Conservation (phyloP, 2,113 vertebrate species). For the Prionailurus bengalensis region DNA sequence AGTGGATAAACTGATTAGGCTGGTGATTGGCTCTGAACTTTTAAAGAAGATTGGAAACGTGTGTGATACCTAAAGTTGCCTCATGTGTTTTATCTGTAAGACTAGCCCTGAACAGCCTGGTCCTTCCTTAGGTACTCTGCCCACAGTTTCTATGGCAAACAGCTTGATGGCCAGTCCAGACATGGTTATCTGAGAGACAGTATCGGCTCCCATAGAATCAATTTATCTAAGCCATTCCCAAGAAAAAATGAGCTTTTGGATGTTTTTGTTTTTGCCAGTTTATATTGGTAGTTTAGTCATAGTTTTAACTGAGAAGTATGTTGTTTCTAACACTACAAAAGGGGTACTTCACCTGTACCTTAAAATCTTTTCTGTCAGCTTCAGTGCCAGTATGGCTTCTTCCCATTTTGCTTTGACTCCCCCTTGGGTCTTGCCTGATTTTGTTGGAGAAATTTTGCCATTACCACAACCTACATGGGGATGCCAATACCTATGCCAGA, state of each 20-base stretch:
- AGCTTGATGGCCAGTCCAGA: neutral
- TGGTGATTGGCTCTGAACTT: neutral
- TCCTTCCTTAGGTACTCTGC: neutral
- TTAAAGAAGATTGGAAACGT: neutral
- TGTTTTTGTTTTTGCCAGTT: neutral
- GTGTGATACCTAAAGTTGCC: neutral
- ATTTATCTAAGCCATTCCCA: neutral
- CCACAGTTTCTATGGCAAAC: neutral
- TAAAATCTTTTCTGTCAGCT: neutral
- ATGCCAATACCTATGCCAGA: neutral
- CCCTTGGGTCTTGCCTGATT: neutral
- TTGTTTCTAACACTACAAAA: neutral
- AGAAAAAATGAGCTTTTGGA: slow-evolving; percentile 18
- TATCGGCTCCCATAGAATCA: neutral
- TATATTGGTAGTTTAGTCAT: slow-evolving; percentile 29
- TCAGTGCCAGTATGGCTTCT: neutral
- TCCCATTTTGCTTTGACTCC: neutral
- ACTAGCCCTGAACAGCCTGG: neutral
- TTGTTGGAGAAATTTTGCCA: neutral
- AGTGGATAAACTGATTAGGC: neutral
- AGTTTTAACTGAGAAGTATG: neutral
- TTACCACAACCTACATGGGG: neutral
- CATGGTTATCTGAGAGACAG: neutral
- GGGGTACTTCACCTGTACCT: neutral
- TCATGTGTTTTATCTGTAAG: neutral